Conservation (phyloP, 1,140 invertebrate species). For the Drosophila repletoides region DNA sequence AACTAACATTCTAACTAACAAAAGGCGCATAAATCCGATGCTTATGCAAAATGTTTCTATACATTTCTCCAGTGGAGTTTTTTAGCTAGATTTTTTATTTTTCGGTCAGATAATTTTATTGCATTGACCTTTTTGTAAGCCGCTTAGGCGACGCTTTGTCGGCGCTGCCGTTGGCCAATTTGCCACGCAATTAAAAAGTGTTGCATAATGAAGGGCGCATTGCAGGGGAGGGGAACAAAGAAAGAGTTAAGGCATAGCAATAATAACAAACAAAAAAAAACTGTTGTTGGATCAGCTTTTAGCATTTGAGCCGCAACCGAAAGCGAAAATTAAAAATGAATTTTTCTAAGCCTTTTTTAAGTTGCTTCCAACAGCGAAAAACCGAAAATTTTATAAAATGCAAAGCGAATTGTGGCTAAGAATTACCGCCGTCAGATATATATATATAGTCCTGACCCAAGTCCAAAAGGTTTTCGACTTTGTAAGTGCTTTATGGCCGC, state of each 20-base stretch:
- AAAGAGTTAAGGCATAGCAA: conserved; percentile 18
- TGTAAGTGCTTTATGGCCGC: neutral
- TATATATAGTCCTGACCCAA: neutral
- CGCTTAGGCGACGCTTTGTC: conserved; percentile 37
- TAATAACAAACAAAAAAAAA: conserved; percentile 16
- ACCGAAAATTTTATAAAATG: no score
- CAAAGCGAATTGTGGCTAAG: neutral
- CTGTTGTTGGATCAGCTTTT: neutral
- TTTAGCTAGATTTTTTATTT: neutral
- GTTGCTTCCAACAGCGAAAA: no score
- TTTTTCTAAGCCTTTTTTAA: neutral
- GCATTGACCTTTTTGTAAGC: conserved; percentile 50
- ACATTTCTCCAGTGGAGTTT: neutral
- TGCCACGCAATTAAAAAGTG: conserved; percentile 60
- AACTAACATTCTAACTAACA: conserved; percentile 46
- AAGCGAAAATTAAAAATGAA: conserved; percentile 16
- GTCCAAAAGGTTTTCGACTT: neutral
- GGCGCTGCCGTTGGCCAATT: conserved; percentile 21
- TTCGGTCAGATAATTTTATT: conserved; percentile 38
- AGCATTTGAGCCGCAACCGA: neutral
- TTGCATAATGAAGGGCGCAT: conserved; percentile 43
- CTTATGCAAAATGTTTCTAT: neutral
- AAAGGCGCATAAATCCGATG: no score
- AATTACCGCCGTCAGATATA: neutral
- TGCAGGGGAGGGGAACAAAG: neutral